Evolutionary conservation across 1,140 invertebrate genomes (phyloP), one percentile per base, ranked within the genome.

Genomic region (Cepaea nemoralis): DNA sequence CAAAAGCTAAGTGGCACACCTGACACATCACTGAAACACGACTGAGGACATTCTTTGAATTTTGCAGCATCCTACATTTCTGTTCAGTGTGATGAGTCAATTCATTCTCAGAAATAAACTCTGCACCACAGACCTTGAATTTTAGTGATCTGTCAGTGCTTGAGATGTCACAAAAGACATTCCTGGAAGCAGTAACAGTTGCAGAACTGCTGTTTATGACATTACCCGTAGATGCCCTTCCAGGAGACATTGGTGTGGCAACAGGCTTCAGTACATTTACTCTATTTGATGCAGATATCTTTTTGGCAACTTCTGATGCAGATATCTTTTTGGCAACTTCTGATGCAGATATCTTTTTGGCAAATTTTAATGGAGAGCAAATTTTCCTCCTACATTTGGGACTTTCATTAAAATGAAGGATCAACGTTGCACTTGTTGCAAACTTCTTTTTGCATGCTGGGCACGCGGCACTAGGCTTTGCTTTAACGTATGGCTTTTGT

Each of bases 371-470:
- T 42, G 10, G 22, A 40, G 10, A 2, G 22, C 22, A 6, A 40
- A 40, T 37, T 40, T 50, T 75, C 1, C 12, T 40, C 22, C 48
- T 75, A 35, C 73, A 75, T 35, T 45, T 22, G 5, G 73, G 10
- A 27, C 40, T 75, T 1, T 50, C 40, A 50, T 50, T 45, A 12
- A 75, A 50, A 50, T 75, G 73, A 35, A 50, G 40, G 22, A 10
- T 75, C n/a, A 75, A 55, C 16, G 50, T n/a, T 2, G 42, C 42
- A 75, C 50, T 33, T 10, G 73, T 75, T 75, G 73, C 73, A 75
- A 75, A 75, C 27, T 50, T 5, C 27, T 8, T 75, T 27, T 35
- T 75, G 33, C 73, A 75, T 5, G 48, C 35, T 50, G 45, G 27
- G 50, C 73, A 75, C 22, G 16, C 5, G 3, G 31, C 31, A 12